These are phyloP conservation scores for Bellardia bayeri DNA, from an alignment of 2,888 invertebrate genomes.

Conservation along the genomic window DNA sequence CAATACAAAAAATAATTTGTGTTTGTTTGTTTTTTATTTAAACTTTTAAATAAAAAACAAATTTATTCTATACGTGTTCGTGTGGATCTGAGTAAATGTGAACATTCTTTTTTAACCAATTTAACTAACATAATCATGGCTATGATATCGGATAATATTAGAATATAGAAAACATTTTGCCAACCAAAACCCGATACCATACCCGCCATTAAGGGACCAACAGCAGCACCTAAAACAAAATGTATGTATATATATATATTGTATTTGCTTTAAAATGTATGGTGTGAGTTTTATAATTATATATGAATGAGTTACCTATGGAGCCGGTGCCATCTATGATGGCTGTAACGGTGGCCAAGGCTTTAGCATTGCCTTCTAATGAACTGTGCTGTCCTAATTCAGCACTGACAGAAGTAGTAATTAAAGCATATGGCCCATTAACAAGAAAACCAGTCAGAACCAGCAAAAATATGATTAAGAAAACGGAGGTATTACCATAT, in stretches of 20 bases:
- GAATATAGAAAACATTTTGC: slow-evolving; percentile 95
- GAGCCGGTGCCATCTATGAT: slow-evolving; percentile 98
- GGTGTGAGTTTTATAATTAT: too few relatives aligned
- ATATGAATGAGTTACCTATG: slow-evolving; percentile 77
- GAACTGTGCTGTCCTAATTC: slow-evolving; percentile 95
- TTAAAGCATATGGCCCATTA: slow-evolving; percentile 98
- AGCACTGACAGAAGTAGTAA: slow-evolving; percentile 98
- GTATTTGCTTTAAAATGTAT: too few relatives aligned
- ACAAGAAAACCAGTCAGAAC: slow-evolving; percentile 92
- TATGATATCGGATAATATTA: slow-evolving; percentile 91
- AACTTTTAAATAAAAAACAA: slow-evolving; percentile 13
- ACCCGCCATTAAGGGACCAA: slow-evolving; percentile 95
- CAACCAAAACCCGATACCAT: slow-evolving; percentile 91
- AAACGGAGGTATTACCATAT: slow-evolving; percentile 88
- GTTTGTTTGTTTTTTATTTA: background rate
- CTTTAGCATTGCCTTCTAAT: slow-evolving; percentile 93
- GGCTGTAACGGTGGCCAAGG: slow-evolving; percentile 98
- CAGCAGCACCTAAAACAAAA: slow-evolving; percentile 89
- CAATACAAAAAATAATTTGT: slow-evolving; percentile 34
- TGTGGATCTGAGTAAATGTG: slow-evolving; percentile 77
- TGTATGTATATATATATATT: background rate
- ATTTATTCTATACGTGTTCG: slow-evolving; percentile 80
- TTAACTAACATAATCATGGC: slow-evolving; percentile 89
- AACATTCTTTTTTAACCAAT: slow-evolving; percentile 85
- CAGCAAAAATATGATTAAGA: slow-evolving; percentile 88